Base-by-base conservation (phyloP, 2,888 invertebrate genomes). In the Herminia tarsipennalis region DNA sequence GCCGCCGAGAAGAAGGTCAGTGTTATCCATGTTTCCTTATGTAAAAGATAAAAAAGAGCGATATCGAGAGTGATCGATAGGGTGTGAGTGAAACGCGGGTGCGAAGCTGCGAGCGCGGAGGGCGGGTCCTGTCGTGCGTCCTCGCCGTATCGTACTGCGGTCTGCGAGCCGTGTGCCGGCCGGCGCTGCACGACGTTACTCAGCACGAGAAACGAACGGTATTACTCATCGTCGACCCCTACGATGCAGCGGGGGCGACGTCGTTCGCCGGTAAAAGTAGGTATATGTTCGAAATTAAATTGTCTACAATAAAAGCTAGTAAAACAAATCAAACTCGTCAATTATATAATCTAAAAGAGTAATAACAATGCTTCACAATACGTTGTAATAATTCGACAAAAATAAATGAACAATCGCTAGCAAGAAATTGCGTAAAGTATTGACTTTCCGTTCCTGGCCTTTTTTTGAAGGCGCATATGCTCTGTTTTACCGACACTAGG, bases 181-280 rank as follows among this genome's bases (percentile, higher is more conserved):
- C 74, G 70, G 51, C 66, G 55, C 79, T 82, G 81, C 81, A 76
- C 86, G 80, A 85, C 86, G 86, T 87, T 85, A 88, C 88, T 83
- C 85, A 79, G 70, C 83, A 83, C 79, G 79, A 83, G 68, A 77
- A 84, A 85, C 82, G 83, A 86, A 85, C 69, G 66, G 59, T 66
- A 88, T 88, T 90, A 88, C 86, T 88, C 89, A 89, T 88, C 78
- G 82, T 73, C 78, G 70, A 70, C 75, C 74, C 75, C 75, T 70
- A 66, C 62, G 71, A 50, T 65, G 65, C 70, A 70, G 70, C 70
- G 74, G 67, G 71, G 76, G 75, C 74, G 73, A 69, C 37, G 46
- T 64, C 62, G 59, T 61, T 64, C 59, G 66, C 76, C 71, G 75
- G 65, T 56, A 56, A 24, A n/a, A n/a, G n/a, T 49, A 44, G 43